Conservation (phyloP, 2,888 invertebrate genomes). For the Spisula subtruncata region DNA sequence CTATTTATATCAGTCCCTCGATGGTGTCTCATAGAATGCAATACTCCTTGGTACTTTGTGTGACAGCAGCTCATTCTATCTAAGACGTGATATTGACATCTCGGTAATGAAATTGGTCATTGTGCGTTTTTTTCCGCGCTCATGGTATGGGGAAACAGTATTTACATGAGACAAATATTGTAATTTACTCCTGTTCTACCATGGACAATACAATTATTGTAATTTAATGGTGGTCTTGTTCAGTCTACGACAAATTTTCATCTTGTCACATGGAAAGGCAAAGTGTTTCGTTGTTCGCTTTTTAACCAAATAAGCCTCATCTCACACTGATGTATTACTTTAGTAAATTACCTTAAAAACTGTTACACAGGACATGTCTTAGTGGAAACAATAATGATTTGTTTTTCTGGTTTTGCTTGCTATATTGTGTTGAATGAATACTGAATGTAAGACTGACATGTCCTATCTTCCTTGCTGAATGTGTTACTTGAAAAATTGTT, state of each 20-base stretch:
- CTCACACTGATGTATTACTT: no score
- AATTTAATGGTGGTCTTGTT: slow-evolving; percentile 19
- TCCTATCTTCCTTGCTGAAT: no score
- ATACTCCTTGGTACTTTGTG: background rate
- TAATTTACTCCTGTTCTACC: background rate
- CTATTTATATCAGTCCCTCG: background rate
- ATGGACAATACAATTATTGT: slow-evolving; percentile 29
- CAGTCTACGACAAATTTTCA: background rate
- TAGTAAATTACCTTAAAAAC: no score
- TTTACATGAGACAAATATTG: slow-evolving; percentile 28
- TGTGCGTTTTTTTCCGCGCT: background rate
- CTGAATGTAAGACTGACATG: no score
- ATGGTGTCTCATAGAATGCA: background rate
- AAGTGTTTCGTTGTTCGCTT: background rate
- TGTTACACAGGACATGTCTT: no score
- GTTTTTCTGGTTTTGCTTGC: no score
- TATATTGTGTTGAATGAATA: no score
- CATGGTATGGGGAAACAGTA: background rate
- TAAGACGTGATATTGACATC: slow-evolving; percentile 8
- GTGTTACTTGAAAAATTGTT: no score
- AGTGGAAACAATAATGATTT: no score
- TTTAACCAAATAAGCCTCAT: background rate
- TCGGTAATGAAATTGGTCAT: slow-evolving; percentile 9
- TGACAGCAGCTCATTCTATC: background rate
- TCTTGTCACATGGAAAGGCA: slow-evolving; percentile 5